These are phyloP conservation scores for Varecia variegata DNA, from an alignment of 2,797 vertebrate genomes.

Conservation along the genomic window DNA sequence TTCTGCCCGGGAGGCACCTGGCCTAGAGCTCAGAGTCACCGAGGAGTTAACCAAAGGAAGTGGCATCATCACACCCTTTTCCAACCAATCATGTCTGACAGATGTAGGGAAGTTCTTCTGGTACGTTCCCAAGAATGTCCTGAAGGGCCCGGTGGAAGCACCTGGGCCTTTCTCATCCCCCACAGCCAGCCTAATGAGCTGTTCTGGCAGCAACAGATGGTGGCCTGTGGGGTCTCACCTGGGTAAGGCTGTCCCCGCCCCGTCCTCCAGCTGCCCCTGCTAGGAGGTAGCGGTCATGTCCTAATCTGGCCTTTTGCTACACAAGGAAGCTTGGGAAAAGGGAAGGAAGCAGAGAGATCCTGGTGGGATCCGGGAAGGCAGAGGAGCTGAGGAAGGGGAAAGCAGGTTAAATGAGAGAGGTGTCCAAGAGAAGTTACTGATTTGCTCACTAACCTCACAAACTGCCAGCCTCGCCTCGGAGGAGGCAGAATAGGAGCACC, in stretches of 20 bases:
- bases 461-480: neutral
- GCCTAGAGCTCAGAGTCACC: neutral
- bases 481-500: neutral
- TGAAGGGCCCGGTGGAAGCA: neutral
- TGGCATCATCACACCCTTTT: neutral
- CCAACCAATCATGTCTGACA: neutral
- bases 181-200: conserved; percentile 39
- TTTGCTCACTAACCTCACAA: neutral
- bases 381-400: neutral
- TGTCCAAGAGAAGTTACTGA: neutral
- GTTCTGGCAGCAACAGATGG: conserved; percentile 51
- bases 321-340: neutral
- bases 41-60: neutral
- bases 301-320: neutral
- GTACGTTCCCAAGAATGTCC: neutral
- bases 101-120: neutral
- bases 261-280: neutral
- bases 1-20: neutral
- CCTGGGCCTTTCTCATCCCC: neutral
- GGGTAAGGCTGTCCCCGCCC: neutral
- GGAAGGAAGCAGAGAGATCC: neutral
- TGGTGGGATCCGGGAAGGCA: neutral
- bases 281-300: neutral
- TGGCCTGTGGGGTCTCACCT: conserved; percentile 9
- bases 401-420: conserved; percentile 19